Evolutionary conservation across 2,888 invertebrate genomes (phyloP).

Genomic region (Cryptus viduatorius): DNA sequence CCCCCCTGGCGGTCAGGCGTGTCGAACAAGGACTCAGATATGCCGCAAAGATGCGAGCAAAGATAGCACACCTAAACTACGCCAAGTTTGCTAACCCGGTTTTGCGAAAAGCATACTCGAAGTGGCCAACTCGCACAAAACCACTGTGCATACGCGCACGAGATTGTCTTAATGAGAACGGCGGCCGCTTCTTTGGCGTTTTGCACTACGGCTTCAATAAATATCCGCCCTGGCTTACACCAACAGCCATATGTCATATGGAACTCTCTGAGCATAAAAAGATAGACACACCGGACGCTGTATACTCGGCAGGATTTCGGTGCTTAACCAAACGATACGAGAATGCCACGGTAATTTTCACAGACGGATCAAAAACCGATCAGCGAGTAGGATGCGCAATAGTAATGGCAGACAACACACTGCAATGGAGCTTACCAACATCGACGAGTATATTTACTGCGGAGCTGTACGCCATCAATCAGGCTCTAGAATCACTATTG

Average conservation of each 20-base stretch:
- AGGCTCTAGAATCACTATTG: neutral
- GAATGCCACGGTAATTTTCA: neutral
- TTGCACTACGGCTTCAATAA: neutral
- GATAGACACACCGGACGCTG: neutral
- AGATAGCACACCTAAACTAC: constrained; percentile 7
- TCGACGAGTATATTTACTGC: neutral
- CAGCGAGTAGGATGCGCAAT: constrained; percentile 9
- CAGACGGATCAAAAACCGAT: constrained; percentile 27
- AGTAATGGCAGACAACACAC: neutral
- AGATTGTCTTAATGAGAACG: neutral
- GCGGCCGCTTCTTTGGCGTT: neutral
- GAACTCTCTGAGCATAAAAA: neutral
- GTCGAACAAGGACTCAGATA: constrained; percentile 1
- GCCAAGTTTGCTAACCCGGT: neutral
- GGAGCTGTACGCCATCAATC: neutral
- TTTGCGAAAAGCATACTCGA: neutral
- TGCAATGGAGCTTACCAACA: neutral
- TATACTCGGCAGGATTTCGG: neutral
- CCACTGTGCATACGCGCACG: neutral
- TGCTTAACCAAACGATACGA: neutral
- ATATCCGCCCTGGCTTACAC: neutral
- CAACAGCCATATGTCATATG: neutral
- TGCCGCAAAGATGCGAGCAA: neutral
- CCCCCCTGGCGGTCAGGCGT: constrained; percentile 42
- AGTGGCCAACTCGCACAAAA: neutral